Base-by-base conservation (phyloP, 2,888 invertebrate genomes). In the Acronicta psi region DNA sequence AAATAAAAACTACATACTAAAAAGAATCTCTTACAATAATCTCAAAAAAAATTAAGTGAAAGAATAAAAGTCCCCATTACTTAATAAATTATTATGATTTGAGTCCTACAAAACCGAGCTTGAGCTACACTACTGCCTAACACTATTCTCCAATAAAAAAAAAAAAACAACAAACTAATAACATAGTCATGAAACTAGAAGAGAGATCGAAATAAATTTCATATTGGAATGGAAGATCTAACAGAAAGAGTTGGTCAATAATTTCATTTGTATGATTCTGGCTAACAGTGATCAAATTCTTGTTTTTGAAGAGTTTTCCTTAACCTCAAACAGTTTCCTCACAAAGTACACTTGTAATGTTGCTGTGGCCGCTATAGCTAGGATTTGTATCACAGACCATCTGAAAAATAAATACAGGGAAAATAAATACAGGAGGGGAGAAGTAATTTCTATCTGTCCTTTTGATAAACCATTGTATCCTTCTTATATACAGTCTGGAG, bases 361-460 rank as follows among this genome's bases (percentile, higher is more conserved):
- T 10, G 97, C 97, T 0, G 98, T 97, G 1, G 96, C 95, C 46
- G 97, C 91, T 66, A 99, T 97, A 1, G 98, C 97, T 23, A 97
- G 58, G 71, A 98, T 97, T 94, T 99, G 98, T 49, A 96, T 95
- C 2, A 98, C 79, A 0, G 99, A 99, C 97, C 98, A 99, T 61
- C 93, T 94, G 86, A 63, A 67, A 67, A 47, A 41, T n/a, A 29
- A 56, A 38, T 38, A 37, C 17, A 41, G 29, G n/a, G n/a, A n/a
- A 34, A 20, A 1, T 50, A 25, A 51, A 50, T 41, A 50, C 8
- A 16, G 20, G 29, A 11, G 4, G 11, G 2, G 10, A 29, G 29
- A 3, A 3, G 29, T 4, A 1, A 1, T n/a, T n/a, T n/a, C n/a
- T n/a, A n/a, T n/a, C n/a, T n/a, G n/a, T n/a, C n/a, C n/a, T n/a